These are phyloP conservation scores for Oxytorus armatus DNA, from an alignment of 2,888 invertebrate genomes.

Conservation along the genomic window DNA sequence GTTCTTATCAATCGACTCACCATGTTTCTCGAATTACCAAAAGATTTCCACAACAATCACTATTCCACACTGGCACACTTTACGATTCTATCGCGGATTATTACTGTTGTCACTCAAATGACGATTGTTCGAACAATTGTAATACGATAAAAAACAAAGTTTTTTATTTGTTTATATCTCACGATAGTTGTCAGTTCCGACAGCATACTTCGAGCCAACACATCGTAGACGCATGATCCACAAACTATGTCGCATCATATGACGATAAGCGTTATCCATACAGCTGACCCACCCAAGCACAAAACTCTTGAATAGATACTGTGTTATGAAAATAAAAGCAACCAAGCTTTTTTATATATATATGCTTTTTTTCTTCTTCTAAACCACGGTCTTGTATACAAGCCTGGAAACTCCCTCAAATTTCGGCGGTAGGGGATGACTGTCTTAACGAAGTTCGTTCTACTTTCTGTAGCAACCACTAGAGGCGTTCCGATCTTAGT, in stretches of 20 bases:
- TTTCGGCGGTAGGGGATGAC: too few species aligned
- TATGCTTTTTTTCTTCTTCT: not conserved
- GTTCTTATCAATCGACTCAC: constrained; percentile 47
- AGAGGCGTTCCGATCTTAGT: too few species aligned
- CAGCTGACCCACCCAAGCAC: constrained; percentile 48
- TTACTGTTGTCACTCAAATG: not conserved
- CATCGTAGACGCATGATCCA: constrained; percentile 53
- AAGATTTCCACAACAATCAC: constrained; percentile 2
- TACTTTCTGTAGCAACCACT: too few species aligned
- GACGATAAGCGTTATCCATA: constrained; percentile 61
- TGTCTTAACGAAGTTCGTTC: too few species aligned
- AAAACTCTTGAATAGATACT: not conserved
- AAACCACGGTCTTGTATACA: too few species aligned
- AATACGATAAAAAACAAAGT: constrained; percentile 5
- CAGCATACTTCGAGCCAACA: constrained; percentile 43
- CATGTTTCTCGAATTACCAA: constrained; percentile 45
- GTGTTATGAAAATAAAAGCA: not conserved
- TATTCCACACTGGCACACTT: constrained; percentile 16
- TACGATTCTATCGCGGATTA: not conserved
- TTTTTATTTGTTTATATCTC: constrained; percentile 41
- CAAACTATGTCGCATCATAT: constrained; percentile 54
- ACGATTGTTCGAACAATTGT: constrained; percentile 1
- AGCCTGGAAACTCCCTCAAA: constrained; percentile 12
- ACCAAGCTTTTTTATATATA: not conserved
- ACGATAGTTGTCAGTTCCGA: constrained; percentile 53